Evolutionary conservation across 1,140 invertebrate genomes (phyloP).

Genomic region (Hormaphis cornu): DNA sequence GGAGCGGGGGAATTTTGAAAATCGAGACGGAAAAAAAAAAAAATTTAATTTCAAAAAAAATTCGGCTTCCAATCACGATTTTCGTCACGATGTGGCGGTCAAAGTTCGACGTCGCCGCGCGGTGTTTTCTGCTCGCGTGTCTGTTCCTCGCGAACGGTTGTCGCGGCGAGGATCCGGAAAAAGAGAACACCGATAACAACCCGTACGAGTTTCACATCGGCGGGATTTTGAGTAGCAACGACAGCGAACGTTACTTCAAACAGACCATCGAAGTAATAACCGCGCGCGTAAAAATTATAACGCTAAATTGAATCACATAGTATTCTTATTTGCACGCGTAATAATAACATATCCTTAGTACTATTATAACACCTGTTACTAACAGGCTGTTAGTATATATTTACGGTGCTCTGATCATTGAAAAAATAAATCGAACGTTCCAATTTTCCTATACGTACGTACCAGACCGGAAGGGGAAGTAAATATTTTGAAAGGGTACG

Average conservation of each 20-base stretch:
- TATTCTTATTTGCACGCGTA: not conserved
- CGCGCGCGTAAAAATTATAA: not conserved
- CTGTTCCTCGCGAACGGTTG: not conserved
- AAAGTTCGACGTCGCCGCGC: too few species aligned
- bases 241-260: conserved; percentile 65
- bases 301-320: not conserved
- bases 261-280: conserved; percentile 65
- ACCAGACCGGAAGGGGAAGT: too few species aligned
- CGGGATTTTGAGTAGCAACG: conserved; percentile 75
- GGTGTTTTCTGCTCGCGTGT: not conserved
- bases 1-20: too few species aligned
- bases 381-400: too few species aligned
- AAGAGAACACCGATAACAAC: conserved; percentile 43
- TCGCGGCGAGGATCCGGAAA: not conserved
- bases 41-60: too few species aligned
- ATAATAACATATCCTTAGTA: not conserved
- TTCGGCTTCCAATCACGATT: too few species aligned
- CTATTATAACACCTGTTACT: not conserved
- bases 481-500: too few species aligned
- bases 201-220: conserved; percentile 74
- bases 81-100: too few species aligned
- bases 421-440: too few species aligned
- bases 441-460: too few species aligned
- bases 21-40: too few species aligned
- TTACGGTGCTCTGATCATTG: too few species aligned